Evolutionary conservation across 2,888 invertebrate species (phyloP).

Genomic region (Macaria notata): DNA sequence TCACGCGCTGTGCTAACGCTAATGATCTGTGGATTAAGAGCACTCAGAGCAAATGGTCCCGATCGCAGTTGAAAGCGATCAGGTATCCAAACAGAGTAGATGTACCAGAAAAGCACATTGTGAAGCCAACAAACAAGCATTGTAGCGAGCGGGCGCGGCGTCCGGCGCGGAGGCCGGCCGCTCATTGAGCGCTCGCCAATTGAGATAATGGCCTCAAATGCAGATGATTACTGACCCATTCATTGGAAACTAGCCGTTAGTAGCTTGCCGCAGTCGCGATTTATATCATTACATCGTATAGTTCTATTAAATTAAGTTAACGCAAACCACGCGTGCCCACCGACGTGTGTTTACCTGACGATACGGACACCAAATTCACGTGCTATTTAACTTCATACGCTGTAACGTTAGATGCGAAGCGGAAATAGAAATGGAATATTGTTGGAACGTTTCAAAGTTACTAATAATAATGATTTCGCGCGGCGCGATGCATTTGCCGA

Average conservation of each 20-base stretch:
- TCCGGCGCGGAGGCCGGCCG: slow-evolving; percentile 68
- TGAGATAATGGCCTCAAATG: slow-evolving; percentile 79
- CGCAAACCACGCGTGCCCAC: slow-evolving; percentile 52
- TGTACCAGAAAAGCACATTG: slow-evolving; percentile 64
- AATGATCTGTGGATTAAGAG: slow-evolving; percentile 19
- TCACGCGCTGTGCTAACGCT: slow-evolving; percentile 12
- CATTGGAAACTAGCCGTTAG: slow-evolving; percentile 71
- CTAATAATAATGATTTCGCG: slow-evolving; percentile 44
- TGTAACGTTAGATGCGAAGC: slow-evolving; percentile 36
- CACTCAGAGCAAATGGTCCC: slow-evolving; percentile 22
- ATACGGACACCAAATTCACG: slow-evolving; percentile 28
- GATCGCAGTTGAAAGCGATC: slow-evolving; percentile 14
- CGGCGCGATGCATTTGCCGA: slow-evolving; percentile 43
- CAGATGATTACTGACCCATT: slow-evolving; percentile 79
- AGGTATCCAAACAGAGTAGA: slow-evolving; percentile 36
- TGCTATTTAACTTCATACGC: slow-evolving; percentile 29
- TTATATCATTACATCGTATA: slow-evolving; percentile 55
- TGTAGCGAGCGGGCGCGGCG: slow-evolving; percentile 68
- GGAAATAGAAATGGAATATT: slow-evolving; percentile 48
- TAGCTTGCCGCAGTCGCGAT: slow-evolving; percentile 53
- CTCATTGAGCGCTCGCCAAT: slow-evolving; percentile 77
- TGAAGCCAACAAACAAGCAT: slow-evolving; percentile 65
- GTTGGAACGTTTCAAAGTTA: slow-evolving; percentile 40
- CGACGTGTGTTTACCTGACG: slow-evolving; percentile 48
- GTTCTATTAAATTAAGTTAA: slow-evolving; percentile 61